Evolutionary conservation across 2,113 vertebrate genomes (phyloP), one percentile per base, ranked within the genome.

Genomic region (Stomatorhinus ivindoensis): DNA sequence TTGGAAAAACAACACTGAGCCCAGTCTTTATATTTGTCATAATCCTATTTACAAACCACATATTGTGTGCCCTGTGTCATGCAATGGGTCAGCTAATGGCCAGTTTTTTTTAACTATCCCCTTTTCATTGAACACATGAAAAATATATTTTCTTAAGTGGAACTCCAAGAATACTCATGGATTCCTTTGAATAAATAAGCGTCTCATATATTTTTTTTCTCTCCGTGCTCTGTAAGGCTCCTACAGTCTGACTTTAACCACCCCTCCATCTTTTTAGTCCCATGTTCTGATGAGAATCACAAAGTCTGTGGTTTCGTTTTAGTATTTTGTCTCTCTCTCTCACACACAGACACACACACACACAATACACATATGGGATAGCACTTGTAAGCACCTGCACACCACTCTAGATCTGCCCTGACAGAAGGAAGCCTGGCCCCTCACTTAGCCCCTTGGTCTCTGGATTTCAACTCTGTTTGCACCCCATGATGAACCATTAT

Each of bases 401-500:
- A 46, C 19, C 21, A 47, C 19, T 46, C 44, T 47, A 24, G 82
- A 46, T 9, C 39, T 83, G 80, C 44, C 17, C 42, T 83, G 42
- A 24, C 44, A 83, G 69, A 39, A 39, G 69, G 69, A 39, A 17
- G 35, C 73, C 73, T 42, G 31, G 73, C 73, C 15, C 35, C 31
- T 76, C 31, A 11, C 61, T 69, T 69, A 31, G 61, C 61, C 61
- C n/a, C n/a, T 31, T 17, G 3, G 61, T 69, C 61, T 69, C 61
- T 69, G 61, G 73, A 42, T 31, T 31, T 80, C 80, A 31, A 47
- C 39, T 13, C 24, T 89, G 80, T 89, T 89, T 84, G 61, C 80
- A 53, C n/a, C 21, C 48, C 73, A 83, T 10, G 17, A 35, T 21
- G 39, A 48, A 84, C 51, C 31, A 84, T 55, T 89, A 31, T 51